phyloP scores from a whole-genome alignment of 1,140 invertebrate species.

The Nasonia giraulti region DNA sequence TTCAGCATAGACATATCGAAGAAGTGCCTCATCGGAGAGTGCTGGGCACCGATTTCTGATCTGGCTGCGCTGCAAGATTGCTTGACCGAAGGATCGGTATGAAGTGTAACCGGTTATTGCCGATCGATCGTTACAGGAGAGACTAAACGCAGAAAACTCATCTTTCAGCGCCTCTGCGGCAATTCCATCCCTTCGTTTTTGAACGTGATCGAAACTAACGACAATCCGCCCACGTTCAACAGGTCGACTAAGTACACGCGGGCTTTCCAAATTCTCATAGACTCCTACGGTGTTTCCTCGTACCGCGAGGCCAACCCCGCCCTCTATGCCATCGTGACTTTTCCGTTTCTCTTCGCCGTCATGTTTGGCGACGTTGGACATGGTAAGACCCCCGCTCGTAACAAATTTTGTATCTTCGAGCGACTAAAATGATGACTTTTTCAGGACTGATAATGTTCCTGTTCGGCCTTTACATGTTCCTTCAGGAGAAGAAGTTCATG shows the following conservation, averaged over 20 bases:
- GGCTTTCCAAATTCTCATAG: slow-evolving; percentile 96
- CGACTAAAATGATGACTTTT: neutral
- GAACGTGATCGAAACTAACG: slow-evolving; percentile 92
- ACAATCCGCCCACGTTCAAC: slow-evolving; percentile 96
- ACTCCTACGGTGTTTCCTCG: slow-evolving; percentile 94
- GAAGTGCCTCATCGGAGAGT: slow-evolving; percentile 97
- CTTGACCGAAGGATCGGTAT: slow-evolving; percentile 91
- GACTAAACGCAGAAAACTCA: neutral
- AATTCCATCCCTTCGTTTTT: slow-evolving; percentile 96
- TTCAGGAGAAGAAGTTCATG: slow-evolving; percentile 83
- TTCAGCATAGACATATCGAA: slow-evolving; percentile 95
- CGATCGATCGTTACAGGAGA: slow-evolving; percentile 39
- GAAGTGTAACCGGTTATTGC: slow-evolving; percentile 52
- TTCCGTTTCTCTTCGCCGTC: slow-evolving; percentile 97
- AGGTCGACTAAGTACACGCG: slow-evolving; percentile 96
- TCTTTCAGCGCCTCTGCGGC: slow-evolving; percentile 86
- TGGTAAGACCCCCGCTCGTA: slow-evolving; percentile 71
- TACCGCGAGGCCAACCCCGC: slow-evolving; percentile 98
- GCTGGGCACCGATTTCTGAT: slow-evolving; percentile 94
- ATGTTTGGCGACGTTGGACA: slow-evolving; percentile 99
- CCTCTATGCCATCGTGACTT: slow-evolving; percentile 95
- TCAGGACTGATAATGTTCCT: slow-evolving; percentile 62
- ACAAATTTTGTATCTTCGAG: neutral
- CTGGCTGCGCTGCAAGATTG: slow-evolving; percentile 90
- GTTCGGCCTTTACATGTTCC: slow-evolving; percentile 86